Evolutionary conservation across 2,797 vertebrate species (phyloP).

Genomic region (Leptoclinus maculatus): DNA sequence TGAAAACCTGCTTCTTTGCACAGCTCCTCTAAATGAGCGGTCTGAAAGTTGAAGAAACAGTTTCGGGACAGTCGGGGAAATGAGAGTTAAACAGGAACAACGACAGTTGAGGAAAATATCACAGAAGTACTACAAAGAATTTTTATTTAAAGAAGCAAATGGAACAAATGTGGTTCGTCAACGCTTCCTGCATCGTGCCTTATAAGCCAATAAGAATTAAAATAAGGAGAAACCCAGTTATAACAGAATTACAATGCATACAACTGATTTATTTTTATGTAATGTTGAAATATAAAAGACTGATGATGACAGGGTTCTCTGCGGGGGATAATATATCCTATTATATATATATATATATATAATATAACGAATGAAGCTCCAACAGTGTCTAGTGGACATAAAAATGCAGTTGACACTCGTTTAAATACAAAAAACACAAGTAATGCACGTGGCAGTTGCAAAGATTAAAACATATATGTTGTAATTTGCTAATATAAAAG

Average conservation of each 20-base stretch:
- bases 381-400: neutral
- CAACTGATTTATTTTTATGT: neutral
- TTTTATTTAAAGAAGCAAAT: neutral
- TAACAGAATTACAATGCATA: neutral
- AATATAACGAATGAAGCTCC: neutral
- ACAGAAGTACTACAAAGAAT: neutral
- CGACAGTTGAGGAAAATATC: neutral
- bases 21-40: neutral
- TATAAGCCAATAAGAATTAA: neutral
- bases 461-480: neutral
- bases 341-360: too few species aligned
- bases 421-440: neutral
- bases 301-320: neutral
- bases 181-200: neutral
- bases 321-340: too few species aligned
- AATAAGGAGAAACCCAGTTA: neutral
- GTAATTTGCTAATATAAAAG: too few species aligned
- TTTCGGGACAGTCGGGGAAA: neutral
- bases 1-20: neutral
- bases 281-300: neutral
- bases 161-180: neutral
- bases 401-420: neutral
- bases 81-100: neutral
- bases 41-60: neutral
- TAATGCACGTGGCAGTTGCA: neutral